A percentile compares a stretch with the other conserved stretches of the same genome.
Conservation (phyloP, 2,888 invertebrate genomes). For the Gymnosoma rotundatum region DNA sequence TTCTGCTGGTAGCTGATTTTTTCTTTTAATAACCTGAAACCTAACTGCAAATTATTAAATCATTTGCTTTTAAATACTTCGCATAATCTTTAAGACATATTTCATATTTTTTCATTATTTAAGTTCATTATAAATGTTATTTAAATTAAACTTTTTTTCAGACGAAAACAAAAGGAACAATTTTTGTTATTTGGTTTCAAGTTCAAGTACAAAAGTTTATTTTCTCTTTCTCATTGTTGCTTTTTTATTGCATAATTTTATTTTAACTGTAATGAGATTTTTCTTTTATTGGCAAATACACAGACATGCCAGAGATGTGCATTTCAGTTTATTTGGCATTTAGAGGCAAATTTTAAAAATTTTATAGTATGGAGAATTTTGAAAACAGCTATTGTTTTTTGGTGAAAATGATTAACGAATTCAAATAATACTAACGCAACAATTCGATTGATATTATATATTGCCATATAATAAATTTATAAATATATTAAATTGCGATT, state of each 20-base stretch:
- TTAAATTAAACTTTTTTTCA: conserved; percentile 7
- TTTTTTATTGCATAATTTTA: conserved; percentile 46
- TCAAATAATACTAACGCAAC: no score
- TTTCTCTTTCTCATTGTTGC: conserved; percentile 42
- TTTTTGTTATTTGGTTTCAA: conserved; percentile 42
- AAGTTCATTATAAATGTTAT: background rate
- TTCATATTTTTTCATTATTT: no score
- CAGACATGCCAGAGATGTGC: background rate
- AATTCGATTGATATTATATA: no score
- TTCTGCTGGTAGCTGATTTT: no score
- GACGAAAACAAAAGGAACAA: conserved; percentile 19
- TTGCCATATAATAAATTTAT: no score
- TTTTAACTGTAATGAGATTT: conserved; percentile 47
- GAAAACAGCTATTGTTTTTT: no score
- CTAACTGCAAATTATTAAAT: no score
- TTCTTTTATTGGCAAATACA: conserved; percentile 18
- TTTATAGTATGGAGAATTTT: no score
- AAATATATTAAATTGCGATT: background rate
- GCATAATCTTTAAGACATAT: no score
- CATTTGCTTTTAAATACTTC: no score
- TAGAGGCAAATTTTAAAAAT: background rate
- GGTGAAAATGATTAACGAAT: no score
- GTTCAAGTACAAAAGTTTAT: conserved; percentile 60
- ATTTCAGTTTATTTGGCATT: background rate
- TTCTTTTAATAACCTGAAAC: no score